Evolutionary conservation across 1,140 invertebrate species (phyloP), one percentile per base, ranked within the genome.

Genomic region (Hycleus cichorii): DNA sequence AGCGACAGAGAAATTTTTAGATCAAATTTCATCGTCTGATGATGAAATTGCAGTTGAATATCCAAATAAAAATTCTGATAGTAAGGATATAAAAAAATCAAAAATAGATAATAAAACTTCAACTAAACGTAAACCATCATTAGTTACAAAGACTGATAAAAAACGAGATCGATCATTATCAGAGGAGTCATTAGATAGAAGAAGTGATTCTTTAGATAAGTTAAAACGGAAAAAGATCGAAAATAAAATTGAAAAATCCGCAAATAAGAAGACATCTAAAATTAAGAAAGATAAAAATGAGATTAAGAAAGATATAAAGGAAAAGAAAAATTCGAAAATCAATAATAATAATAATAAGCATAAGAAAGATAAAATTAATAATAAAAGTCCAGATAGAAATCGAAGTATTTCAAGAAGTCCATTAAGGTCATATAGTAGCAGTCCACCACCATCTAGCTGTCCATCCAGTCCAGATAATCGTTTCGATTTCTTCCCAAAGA

Each of bases 1-100:
- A 55, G 82, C 88, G 1, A 86, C 89, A 5, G 85, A 88, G 67
- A 83, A 87, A 67, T 93, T 88, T 74, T 81, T 93, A 39, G 87
- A 91, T 68, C 83, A 84, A 49, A 81, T 89, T 56, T 82, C 84
- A 26, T 90, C 89, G 2, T 88, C 89, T 38, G 89, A 92, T 66
- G 85, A 86, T 69, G 82, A 85, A 73, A 82, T 83, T 44, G 82
- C 81, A 59, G 78, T 85, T 9, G 82, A 84, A 71, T 84, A 81
- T 73, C 79, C 79, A 40, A 68, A 81, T 12, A 27, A 45, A 18
- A 48, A 64, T 4, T 47, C 54, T 8, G 64, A 63, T 5, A 47
- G 18, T 3, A 62, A 67, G 9, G 43, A 43, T 32, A 63, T 57
- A 27, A 60, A 58, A 26, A 69, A 60, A 57, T 54, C 47, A 11